Conservation (phyloP, 2,113 vertebrate species). For the Neogobius melanostomus region DNA sequence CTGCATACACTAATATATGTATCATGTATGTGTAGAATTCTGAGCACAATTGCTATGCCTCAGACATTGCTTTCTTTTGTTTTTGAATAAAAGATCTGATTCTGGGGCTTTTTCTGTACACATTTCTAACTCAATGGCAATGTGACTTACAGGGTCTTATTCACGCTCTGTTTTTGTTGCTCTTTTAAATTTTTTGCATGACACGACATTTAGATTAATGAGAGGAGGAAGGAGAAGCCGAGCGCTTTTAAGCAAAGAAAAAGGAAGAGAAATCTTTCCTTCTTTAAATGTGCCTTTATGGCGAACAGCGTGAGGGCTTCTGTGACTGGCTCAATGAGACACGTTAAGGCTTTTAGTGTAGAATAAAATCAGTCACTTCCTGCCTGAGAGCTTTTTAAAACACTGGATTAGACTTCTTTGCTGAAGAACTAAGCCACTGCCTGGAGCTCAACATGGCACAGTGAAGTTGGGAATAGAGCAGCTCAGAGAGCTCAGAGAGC, state of each 20-base stretch:
- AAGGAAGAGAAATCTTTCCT: neutral
- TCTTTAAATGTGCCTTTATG: constrained; percentile 19
- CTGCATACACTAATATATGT: constrained; percentile 3
- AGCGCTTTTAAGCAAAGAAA: constrained; percentile 7
- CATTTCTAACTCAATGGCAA: constrained; percentile 1
- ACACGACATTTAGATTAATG: constrained; percentile 11
- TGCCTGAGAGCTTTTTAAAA: constrained; percentile 57
- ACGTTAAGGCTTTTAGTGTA: constrained; percentile 54
- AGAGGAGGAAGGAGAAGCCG: neutral
- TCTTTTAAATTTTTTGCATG: neutral
- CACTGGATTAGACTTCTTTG: constrained; percentile 52
- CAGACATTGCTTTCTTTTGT: constrained; percentile 18
- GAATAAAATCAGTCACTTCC: constrained; percentile 61
- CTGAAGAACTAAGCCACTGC: constrained; percentile 43
- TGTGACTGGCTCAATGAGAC: constrained; percentile 47
- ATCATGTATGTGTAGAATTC: constrained; percentile 38
- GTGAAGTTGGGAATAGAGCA: constrained; percentile 21
- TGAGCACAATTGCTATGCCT: constrained; percentile 12
- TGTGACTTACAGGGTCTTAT: constrained; percentile 4
- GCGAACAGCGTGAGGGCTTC: constrained; percentile 31
- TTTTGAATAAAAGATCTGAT: constrained; percentile 5
- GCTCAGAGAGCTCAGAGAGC: constrained; percentile 6
- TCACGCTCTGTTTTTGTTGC: neutral
- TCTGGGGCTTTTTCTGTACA: neutral
- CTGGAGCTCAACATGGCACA: constrained; percentile 47